Base-by-base conservation (phyloP, 2,113 vertebrate genomes). In the Notarius quadriscutis region DNA sequence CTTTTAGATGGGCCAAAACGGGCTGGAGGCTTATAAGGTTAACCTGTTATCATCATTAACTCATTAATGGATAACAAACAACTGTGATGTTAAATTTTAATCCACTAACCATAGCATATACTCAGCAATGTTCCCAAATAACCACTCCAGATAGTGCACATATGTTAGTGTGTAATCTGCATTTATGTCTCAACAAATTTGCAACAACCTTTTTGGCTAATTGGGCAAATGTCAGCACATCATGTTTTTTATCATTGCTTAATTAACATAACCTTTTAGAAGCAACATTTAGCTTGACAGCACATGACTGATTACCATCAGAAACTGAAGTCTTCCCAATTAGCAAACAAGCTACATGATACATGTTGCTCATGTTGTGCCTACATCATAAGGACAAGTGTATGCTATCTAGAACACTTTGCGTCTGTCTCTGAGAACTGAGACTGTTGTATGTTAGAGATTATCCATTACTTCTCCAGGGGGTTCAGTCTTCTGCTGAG, bases 381-480 rank as follows among this genome's bases (percentile, higher is more conserved):
- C 12, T 78, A 55, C 50, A 17, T 8, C 12, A 1, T 2, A 78
- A 55, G 25, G 1, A 55, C 6, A 55, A 15, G 25, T 53, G 50
- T 55, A n/a, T 18, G 25, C 77, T 27, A 57, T 53, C 51, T 18
- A 55, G 10, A 78, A 77, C 50, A n/a, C 1, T 75, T 20, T 53
- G 11, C 11, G 51, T 51, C 48, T 5, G 41, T n/a, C 84, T 77
- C 30, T 51, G 75, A 51, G 57, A 87, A 30, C 63, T 85, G 58
- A 74, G 7, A 20, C 15, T 17, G 65, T 27, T 10, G 30, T 41
- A 72, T 41, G 27, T 7, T 15, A 89, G 41, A 85, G 67, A 86
- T 83, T 72, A 84, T 80, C 86, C 87, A 10, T 87, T 77, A 88
- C 27, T 67, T 27, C 83, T 89, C 58, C 57, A 67, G 81, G 83